Conservation (phyloP, 1,140 invertebrate genomes). For the Cydia strobilella region DNA sequence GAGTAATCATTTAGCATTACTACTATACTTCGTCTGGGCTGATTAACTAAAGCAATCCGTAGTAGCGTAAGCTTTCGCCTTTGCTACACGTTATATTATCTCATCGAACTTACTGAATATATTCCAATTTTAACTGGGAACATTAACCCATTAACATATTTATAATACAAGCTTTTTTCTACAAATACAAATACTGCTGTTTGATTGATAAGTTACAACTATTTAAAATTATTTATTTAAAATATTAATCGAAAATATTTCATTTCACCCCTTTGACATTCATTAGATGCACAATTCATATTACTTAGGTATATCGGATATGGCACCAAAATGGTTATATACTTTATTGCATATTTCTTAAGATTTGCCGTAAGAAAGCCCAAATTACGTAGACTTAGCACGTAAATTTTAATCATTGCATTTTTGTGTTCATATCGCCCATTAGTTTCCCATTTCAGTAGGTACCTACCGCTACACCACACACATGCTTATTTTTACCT, state of each 20-base stretch:
- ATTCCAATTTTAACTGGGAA: too few relatives aligned
- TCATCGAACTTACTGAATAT: not conserved
- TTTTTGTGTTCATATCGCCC: not conserved
- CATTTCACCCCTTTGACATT: not conserved
- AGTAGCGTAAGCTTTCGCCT: slow-evolving; percentile 1
- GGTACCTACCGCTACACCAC: not conserved
- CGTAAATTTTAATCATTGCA: slow-evolving; percentile 4
- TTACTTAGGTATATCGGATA: not conserved
- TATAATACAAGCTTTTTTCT: not conserved
- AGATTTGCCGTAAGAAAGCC: not conserved
- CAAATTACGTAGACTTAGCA: not conserved
- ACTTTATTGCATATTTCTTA: not conserved
- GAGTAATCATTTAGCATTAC: slow-evolving; percentile 29
- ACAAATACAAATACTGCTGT: not conserved
- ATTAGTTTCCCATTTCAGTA: not conserved
- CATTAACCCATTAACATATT: not conserved
- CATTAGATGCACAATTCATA: not conserved
- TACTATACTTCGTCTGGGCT: not conserved
- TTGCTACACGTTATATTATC: not conserved
- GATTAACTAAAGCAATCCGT: slow-evolving; percentile 7
- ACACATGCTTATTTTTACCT: not conserved
- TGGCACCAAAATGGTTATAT: not conserved
- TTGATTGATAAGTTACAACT: not conserved
- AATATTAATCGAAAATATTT: too few relatives aligned
- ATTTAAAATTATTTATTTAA: too few relatives aligned